Percentiles rank a stretch among this genome's conserved stretches.
phyloP scores from a whole-genome alignment of 2,888 invertebrate genomes.

The Piscicola geometra region DNA sequence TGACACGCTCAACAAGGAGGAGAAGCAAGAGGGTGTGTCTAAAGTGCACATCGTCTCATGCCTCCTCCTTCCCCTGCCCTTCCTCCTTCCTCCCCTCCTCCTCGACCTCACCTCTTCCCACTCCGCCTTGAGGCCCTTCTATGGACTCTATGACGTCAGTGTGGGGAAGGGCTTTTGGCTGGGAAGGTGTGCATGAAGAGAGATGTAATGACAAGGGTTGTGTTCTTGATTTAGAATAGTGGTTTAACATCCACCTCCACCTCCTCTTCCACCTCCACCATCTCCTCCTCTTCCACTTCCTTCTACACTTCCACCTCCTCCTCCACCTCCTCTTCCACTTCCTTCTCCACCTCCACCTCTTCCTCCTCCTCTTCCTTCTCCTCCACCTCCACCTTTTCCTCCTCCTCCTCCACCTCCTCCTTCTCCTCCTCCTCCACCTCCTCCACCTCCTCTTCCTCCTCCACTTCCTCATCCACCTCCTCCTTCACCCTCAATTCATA shows the following conservation, averaged over 20 bases:
- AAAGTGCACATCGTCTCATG: constrained; percentile 52
- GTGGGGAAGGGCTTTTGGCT: constrained; percentile 60
- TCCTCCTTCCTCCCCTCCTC: constrained; percentile 51
- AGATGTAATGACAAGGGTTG: too few species aligned
- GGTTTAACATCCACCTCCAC: constrained; percentile 21
- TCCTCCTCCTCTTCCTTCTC: constrained; percentile 1
- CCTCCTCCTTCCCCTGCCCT: constrained; percentile 53
- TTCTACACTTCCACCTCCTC: not conserved
- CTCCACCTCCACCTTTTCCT: constrained; percentile 9
- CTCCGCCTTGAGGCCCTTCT: constrained; percentile 54
- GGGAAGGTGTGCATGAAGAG: constrained; percentile 47
- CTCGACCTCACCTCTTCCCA: constrained; percentile 52
- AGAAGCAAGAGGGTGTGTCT: constrained; percentile 10
- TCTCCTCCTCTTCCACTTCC: not conserved
- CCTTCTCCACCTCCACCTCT: not conserved
- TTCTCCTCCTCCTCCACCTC: constrained; percentile 1
- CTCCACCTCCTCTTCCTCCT: constrained; percentile 33
- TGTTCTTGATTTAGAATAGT: too few species aligned
- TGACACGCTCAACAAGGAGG: not conserved
- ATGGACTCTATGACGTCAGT: constrained; percentile 59
- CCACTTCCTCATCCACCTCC: constrained; percentile 26
- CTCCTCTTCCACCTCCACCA: not conserved
- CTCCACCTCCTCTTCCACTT: not conserved
- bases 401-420: not conserved
- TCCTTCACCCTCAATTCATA: too few species aligned